Evolutionary conservation across 2,797 vertebrate species (phyloP).

Genomic region (Mus spretus): DNA sequence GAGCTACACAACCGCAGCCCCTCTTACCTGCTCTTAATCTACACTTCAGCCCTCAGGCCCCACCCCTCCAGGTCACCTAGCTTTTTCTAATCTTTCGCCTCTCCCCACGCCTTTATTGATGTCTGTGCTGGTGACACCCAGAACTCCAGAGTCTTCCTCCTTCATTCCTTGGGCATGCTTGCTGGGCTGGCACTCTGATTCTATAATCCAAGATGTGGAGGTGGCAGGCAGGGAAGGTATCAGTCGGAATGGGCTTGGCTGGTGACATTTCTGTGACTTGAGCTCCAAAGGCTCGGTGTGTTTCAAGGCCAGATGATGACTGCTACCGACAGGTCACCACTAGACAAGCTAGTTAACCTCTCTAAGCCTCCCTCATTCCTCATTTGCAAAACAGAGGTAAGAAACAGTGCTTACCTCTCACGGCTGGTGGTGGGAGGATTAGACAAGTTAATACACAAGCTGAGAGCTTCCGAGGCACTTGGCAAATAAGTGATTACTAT

Average conservation of each 20-base stretch:
- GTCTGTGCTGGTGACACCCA: neutral
- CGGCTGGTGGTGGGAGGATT: neutral
- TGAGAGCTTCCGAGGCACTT: conserved; percentile 32
- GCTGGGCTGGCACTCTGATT: neutral
- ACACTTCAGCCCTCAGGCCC: neutral
- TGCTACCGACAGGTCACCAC: neutral
- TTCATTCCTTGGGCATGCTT: neutral
- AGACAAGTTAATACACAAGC: neutral
- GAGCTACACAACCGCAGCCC: neutral
- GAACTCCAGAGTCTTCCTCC: neutral
- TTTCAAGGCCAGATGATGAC: neutral
- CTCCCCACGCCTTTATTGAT: neutral
- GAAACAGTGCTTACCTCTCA: neutral
- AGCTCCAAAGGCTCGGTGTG: neutral
- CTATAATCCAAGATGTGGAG: neutral
- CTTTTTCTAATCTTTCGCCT: neutral
- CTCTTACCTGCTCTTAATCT: neutral
- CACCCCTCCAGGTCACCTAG: neutral
- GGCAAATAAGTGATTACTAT: neutral
- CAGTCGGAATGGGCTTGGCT: neutral
- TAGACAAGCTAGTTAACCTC: neutral
- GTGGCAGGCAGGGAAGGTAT: neutral
- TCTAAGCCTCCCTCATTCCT: neutral
- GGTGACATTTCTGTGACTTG: no score
- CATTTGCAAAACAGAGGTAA: neutral